Percentiles rank a stretch among this genome's conserved stretches.
phyloP scores from a whole-genome alignment of 2,113 vertebrate genomes.

The Solenodon paradoxus region DNA sequence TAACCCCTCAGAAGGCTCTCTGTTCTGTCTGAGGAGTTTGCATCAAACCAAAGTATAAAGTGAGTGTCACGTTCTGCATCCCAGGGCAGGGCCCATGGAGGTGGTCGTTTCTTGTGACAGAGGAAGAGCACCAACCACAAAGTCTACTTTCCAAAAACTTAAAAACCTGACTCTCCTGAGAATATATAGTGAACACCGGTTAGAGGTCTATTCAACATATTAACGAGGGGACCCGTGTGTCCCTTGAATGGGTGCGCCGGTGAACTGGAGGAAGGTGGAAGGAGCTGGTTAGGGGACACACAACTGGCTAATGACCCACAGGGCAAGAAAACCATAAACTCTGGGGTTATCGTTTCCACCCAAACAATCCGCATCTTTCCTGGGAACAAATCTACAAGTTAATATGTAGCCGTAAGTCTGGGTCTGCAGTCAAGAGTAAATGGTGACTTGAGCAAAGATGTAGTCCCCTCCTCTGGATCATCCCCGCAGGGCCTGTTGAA shows the following conservation, averaged over 20 bases:
- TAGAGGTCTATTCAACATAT: neutral
- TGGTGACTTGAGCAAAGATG: neutral
- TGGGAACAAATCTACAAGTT: neutral
- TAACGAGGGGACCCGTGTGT: neutral
- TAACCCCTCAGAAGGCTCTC: neutral
- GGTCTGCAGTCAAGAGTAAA: neutral
- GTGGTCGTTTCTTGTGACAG: neutral
- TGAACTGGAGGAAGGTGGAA: no score
- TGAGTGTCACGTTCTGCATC: rapidly evolving
- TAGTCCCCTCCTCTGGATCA: no score
- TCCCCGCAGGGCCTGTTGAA: neutral
- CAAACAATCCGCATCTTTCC: neutral
- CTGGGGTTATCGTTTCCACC: neutral
- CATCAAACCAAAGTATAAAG: neutral
- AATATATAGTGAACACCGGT: neutral
- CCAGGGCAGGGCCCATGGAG: neutral
- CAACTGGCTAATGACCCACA: neutral
- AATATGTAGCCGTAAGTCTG: neutral
- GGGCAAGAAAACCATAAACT: neutral
- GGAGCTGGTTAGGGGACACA: neutral
- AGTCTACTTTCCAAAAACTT: neutral
- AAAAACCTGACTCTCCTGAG: neutral
- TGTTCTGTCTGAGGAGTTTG: neutral
- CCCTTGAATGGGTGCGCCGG: neutral
- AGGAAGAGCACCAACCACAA: neutral